Evolutionary conservation across 1,140 invertebrate genomes (phyloP).

Genomic region (Drosophila arizonae): DNA sequence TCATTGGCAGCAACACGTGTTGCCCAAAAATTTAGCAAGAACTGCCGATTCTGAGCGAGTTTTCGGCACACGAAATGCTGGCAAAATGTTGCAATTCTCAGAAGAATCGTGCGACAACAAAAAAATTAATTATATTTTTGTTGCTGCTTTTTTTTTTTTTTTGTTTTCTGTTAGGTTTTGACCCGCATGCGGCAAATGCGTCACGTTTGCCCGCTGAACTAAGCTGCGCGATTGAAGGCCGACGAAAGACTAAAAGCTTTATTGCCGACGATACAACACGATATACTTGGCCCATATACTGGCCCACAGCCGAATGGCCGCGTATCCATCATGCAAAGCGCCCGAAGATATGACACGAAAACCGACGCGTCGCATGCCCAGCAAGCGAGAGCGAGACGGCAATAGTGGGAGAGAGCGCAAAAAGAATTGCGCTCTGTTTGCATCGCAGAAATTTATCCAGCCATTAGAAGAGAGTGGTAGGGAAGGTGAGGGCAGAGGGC

Average conservation of each 20-base stretch:
- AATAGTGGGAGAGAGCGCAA: not conserved
- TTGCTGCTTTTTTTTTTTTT: no score
- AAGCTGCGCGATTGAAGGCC: constrained; percentile 37
- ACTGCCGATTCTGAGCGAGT: not conserved
- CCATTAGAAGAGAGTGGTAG: constrained; percentile 9
- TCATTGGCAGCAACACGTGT: constrained; percentile 34
- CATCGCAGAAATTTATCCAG: constrained; percentile 33
- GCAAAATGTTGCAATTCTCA: constrained; percentile 1
- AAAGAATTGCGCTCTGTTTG: constrained; percentile 6
- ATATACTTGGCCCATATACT: constrained; percentile 10
- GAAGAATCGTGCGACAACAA: not conserved
- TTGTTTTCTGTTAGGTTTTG: not conserved
- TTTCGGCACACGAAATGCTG: not conserved
- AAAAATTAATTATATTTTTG: not conserved
- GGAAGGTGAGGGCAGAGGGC: not conserved
- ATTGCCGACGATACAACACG: constrained; percentile 22
- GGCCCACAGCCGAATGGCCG: constrained; percentile 3
- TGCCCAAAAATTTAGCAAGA: constrained; percentile 9
- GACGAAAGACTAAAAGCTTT: constrained; percentile 23
- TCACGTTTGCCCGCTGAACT: not conserved
- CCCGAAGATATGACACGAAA: constrained; percentile 1
- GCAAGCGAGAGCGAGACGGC: not conserved
- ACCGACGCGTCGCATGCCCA: no score
- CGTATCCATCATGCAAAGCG: constrained; percentile 37
- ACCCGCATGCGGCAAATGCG: not conserved